phyloP scores from a whole-genome alignment of 2,888 invertebrate genomes.

The Drosophila anceps region DNA sequence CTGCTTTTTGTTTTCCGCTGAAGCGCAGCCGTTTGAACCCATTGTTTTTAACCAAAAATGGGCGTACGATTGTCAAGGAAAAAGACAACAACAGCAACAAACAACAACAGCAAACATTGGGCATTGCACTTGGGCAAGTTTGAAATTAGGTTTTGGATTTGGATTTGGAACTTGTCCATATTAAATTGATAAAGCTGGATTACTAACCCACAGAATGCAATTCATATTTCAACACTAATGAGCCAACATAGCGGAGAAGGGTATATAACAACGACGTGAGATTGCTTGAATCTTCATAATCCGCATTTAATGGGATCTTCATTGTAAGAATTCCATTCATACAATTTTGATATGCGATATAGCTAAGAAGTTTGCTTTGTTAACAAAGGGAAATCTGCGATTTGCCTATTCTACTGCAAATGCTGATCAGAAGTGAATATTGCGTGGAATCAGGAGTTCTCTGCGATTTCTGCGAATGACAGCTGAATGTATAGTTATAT shows the following conservation, averaged over 20 bases:
- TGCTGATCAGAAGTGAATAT: not conserved
- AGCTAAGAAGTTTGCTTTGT: not conserved
- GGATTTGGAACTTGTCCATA: conserved; percentile 5
- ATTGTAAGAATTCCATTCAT: not conserved
- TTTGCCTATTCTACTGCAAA: not conserved
- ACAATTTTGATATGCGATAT: not conserved
- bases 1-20: conserved; percentile 72
- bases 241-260: not conserved
- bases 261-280: not conserved
- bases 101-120: conserved; percentile 22
- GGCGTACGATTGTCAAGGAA: conserved; percentile 61
- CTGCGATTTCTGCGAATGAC: not conserved
- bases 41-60: conserved; percentile 76
- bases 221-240: conserved; percentile 9
- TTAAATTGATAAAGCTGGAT: conserved; percentile 42
- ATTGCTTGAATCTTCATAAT: no score
- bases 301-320: not conserved
- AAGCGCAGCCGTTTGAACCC: conserved; percentile 79
- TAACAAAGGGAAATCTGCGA: not conserved
- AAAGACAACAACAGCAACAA: conserved; percentile 34
- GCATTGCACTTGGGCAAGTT: conserved; percentile 19
- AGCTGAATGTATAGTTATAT: not conserved
- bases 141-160: conserved; percentile 8
- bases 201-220: conserved; percentile 15
- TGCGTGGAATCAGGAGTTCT: not conserved